Evolutionary conservation across 2,113 vertebrate genomes (phyloP), one percentile per base, ranked within the genome.

Genomic region (Carassius gibelio): DNA sequence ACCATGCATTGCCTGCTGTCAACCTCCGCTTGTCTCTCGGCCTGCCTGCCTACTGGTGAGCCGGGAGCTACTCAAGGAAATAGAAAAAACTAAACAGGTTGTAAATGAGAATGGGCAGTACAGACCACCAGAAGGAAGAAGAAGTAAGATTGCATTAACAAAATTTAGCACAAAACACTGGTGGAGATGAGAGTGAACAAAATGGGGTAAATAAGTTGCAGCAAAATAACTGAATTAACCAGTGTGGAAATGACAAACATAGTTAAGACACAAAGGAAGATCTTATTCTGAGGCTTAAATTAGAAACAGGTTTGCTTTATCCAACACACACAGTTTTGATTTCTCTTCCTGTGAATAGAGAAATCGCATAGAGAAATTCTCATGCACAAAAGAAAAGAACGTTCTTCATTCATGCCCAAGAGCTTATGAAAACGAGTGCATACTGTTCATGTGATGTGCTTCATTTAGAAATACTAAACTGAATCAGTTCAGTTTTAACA

Each of bases 71-170:
- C 62, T 75, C 52, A 14, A 69, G 38, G 21, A 80, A 81, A 84
- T 62, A 62, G 26, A 84, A 26, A 80, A 38, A 68, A 87, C 3
- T 45, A 81, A 84, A 87, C 45, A 57, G 86, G 42, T 15, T 55
- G 66, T 68, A 87, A 80, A 84, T 72, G 50, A 78, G 69, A 57
- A 68, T 21, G 8, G 84, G 34, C 64, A 48, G 13, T 9, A 26
- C 8, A 75, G 76, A 68, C 71, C n/a, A 76, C 55, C 62, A 59
- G 69, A 83, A 30, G 19, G 26, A 71, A 42, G 45, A 78, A 69
- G 78, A 50, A 88, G 64, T 62, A 81, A 21, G 30, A 15, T 17
- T 82, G 74, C 34, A 15, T n/a, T 79, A 83, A 79, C 21, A 52
- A 9, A 72, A 38, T 82, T n/a, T 14, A 36, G 36, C 72, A 86